A percentile compares a stretch with the other conserved stretches of the same genome.
These are phyloP conservation scores for Parapsyche elsis DNA, from an alignment of 1,140 invertebrate genomes.

Conservation along the genomic window DNA sequence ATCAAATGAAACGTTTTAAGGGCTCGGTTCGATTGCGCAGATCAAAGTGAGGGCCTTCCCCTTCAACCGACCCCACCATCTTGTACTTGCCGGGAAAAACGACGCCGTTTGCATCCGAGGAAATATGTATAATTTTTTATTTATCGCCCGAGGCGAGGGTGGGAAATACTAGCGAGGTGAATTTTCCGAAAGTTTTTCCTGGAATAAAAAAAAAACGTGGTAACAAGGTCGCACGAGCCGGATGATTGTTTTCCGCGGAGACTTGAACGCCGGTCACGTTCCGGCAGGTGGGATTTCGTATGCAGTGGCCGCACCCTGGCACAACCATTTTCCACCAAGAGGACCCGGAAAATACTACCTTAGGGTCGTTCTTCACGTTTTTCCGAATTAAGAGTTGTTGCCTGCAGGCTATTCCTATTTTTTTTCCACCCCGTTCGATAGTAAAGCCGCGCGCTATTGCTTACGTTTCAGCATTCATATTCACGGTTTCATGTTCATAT, in stretches of 20 bases:
- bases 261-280: constrained; percentile 23
- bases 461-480: too few species aligned
- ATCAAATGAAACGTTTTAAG: constrained; percentile 32
- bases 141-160: not conserved
- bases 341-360: not conserved
- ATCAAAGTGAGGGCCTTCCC: not conserved
- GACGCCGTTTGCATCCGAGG: not conserved
- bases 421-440: too few species aligned
- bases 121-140: not conserved
- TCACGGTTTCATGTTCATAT: too few species aligned
- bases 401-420: too few species aligned
- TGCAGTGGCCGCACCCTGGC: constrained; percentile 9
- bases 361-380: not conserved
- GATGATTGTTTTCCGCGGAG: constrained; percentile 24
- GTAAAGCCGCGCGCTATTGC: too few species aligned
- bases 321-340: not conserved
- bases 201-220: not conserved
- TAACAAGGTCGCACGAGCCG: constrained; percentile 27
- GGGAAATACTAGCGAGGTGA: not conserved
- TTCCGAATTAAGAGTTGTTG: too few species aligned
- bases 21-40: constrained; percentile 22
- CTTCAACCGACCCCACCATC: not conserved
- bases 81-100: not conserved
- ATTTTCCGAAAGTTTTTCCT: not conserved
- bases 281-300: constrained; percentile 26